Evolutionary conservation across 2,888 invertebrate genomes (phyloP), one percentile per base, ranked within the genome.

Genomic region (Gortyna flavago): DNA sequence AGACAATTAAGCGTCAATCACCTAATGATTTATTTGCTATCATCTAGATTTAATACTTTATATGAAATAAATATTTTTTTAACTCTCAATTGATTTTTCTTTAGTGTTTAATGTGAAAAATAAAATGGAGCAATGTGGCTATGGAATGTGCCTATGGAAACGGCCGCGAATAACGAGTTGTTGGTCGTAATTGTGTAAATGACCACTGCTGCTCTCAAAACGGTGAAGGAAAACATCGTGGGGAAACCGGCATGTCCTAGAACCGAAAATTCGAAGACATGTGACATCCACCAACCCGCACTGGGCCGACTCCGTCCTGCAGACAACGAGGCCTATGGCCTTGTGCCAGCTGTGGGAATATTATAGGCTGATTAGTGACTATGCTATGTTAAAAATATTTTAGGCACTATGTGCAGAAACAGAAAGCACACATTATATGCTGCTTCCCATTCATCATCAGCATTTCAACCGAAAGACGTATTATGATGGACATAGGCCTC

Each of bases 61-160:
- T 80, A 62, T 65, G 7, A 44, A 79, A 75, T 75, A 81, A 69
- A 62, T 35, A 44, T 75, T 21, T 66, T 44, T 61, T 11, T n/a
- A 35, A 54, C n/a, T 3, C 2, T 25, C 1, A 25, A 32, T 35
- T 73, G 9, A 44, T 65, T 65, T 54, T 1, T 54, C 11, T 44
- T 29, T n/a, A 2, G n/a, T 9, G n/a, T 18, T n/a, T 65, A 2
- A 18, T 16, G 16, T 41, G 18, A n/a, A 65, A 65, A 35, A 65
- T 29, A 2, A 38, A 2, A 44, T 67, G 21, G 29, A 4, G 29
- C 13, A 7, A 7, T 67, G 41, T 44, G 4, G 11, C 21, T n/a
- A n/a, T n/a, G n/a, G n/a, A n/a, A n/a, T n/a, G n/a, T n/a, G n/a
- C 6, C 29, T 48, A 5, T 25, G 7, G 66, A 41, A 21, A 66